Evolutionary conservation across 2,888 invertebrate species (phyloP).

Genomic region (Netelia melanura): DNA sequence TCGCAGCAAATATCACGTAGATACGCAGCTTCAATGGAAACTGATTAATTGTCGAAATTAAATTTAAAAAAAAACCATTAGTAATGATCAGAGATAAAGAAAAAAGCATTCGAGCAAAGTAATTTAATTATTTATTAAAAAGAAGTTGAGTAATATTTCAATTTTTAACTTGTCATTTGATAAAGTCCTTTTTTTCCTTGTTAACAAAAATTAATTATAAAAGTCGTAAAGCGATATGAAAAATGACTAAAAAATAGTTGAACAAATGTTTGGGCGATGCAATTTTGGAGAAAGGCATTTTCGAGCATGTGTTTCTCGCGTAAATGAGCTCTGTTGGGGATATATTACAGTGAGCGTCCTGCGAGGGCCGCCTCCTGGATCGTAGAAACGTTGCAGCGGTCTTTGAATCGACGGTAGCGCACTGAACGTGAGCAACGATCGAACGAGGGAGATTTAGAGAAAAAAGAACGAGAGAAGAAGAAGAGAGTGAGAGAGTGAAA

Average conservation of each 20-base stretch:
- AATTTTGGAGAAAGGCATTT: background rate
- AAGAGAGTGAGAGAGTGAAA: conserved; percentile 53
- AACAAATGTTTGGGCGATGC: background rate
- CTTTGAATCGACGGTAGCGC: conserved; percentile 43
- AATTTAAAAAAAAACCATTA: too few species aligned
- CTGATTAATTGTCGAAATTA: too few species aligned
- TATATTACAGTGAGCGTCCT: conserved; percentile 49
- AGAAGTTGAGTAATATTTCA: too few species aligned
- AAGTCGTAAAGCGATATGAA: background rate
- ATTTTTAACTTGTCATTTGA: too few species aligned
- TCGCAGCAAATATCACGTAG: too few species aligned
- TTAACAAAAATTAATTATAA: too few species aligned
- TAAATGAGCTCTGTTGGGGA: conserved; percentile 67
- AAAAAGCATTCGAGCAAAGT: too few species aligned
- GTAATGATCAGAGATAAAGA: too few species aligned
- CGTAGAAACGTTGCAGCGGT: conserved; percentile 67
- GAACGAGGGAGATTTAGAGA: conserved; percentile 32
- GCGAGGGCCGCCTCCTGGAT: conserved; percentile 65
- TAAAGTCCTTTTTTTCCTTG: too few species aligned
- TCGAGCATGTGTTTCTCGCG: conserved; percentile 47
- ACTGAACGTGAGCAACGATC: conserved; percentile 45
- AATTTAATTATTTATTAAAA: too few species aligned
- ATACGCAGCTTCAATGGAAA: too few species aligned
- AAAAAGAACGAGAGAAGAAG: conserved; percentile 38
- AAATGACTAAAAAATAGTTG: background rate